Percentiles rank a stretch among this genome's conserved stretches.
These are phyloP conservation scores for Phytoseiulus persimilis DNA, from an alignment of 2,888 invertebrate genomes.

Conservation along the genomic window DNA sequence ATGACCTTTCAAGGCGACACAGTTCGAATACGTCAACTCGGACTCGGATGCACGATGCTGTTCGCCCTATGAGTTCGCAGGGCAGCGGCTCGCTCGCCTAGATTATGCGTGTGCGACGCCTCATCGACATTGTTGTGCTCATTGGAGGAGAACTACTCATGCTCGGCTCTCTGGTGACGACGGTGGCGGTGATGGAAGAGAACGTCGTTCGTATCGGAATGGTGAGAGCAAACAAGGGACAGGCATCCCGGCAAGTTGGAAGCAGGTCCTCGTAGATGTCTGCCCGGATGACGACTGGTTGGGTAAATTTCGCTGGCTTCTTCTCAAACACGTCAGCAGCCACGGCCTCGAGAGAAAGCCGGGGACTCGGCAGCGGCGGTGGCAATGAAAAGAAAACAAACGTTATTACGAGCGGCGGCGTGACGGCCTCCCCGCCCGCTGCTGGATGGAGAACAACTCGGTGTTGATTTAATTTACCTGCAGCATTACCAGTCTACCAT, in stretches of 20 bases:
- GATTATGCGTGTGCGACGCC: no score
- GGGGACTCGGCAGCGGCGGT: not conserved
- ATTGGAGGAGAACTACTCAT: no score
- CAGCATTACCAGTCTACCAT: not conserved
- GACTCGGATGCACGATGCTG: no score
- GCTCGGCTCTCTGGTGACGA: no score
- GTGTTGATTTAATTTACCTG: constrained; percentile 36
- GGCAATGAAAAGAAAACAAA: constrained; percentile 36
- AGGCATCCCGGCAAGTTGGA: not conserved
- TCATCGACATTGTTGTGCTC: no score
- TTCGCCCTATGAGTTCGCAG: no score
- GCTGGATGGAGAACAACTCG: constrained; percentile 14
- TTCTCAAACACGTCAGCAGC: not conserved
- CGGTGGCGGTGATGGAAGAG: not conserved
- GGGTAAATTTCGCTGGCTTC: not conserved
- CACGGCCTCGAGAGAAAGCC: not conserved
- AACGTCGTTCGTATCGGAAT: not conserved
- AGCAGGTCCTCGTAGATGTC: not conserved
- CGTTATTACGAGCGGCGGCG: constrained; percentile 6
- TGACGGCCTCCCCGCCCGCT: not conserved
- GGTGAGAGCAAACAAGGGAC: not conserved
- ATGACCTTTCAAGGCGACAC: no score
- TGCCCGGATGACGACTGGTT: not conserved
- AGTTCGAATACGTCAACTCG: no score
- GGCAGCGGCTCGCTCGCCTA: no score